Evolutionary conservation across 2,888 invertebrate species (phyloP).

Genomic region (Plebejus anna): DNA sequence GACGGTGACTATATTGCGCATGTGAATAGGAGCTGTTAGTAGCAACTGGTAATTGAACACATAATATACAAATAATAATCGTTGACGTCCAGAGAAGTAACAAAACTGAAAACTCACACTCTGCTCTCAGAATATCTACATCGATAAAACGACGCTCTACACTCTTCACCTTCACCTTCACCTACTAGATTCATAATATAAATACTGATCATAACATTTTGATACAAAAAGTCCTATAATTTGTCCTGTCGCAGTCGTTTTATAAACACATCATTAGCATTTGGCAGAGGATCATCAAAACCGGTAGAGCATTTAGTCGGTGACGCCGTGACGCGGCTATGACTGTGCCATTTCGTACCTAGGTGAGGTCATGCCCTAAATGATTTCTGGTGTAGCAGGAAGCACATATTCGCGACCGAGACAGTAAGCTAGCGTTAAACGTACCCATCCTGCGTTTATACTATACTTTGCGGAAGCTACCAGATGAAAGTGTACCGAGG

Average conservation of each 20-base stretch:
- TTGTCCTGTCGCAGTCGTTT: background rate
- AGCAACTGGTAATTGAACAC: too few species aligned
- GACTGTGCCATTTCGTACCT: constrained; percentile 32
- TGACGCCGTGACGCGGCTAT: constrained; percentile 19
- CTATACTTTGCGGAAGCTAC: constrained; percentile 44
- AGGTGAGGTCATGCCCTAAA: constrained; percentile 55
- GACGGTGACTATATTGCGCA: too few species aligned
- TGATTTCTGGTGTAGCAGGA: constrained; percentile 57
- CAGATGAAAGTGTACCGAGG: constrained; percentile 48
- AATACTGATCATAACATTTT: too few species aligned
- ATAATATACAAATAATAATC: too few species aligned
- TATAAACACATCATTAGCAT: background rate
- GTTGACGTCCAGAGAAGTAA: too few species aligned
- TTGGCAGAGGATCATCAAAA: constrained; percentile 6
- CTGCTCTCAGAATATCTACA: too few species aligned
- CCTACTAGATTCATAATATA: too few species aligned
- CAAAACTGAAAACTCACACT: too few species aligned
- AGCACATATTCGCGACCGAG: constrained; percentile 49
- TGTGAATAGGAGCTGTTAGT: too few species aligned
- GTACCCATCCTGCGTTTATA: constrained; percentile 40
- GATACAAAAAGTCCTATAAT: background rate
- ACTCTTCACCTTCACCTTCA: too few species aligned
- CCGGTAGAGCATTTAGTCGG: constrained; percentile 21
- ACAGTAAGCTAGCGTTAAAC: constrained; percentile 40
- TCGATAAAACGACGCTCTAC: too few species aligned